Percentiles rank a stretch among this genome's conserved stretches.
These are phyloP conservation scores for Bovichtus variegatus DNA, from an alignment of 2,797 vertebrate genomes.

Conservation along the genomic window DNA sequence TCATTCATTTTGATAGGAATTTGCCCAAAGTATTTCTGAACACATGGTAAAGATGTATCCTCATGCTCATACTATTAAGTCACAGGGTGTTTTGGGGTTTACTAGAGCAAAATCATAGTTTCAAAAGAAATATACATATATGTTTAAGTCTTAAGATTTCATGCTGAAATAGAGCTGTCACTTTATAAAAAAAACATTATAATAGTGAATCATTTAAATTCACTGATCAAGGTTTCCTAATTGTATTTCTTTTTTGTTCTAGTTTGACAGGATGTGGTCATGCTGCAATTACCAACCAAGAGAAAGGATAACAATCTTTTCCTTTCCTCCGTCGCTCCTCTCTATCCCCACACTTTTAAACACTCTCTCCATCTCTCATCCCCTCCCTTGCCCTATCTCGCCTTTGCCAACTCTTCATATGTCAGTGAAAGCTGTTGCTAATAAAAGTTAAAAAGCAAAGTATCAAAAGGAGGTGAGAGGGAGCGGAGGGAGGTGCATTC, in stretches of 20 bases:
- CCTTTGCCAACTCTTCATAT: constrained; percentile 61
- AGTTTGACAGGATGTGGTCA: constrained; percentile 42
- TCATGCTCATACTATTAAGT: background rate
- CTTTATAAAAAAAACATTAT: background rate
- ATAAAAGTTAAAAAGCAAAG: constrained; percentile 83
- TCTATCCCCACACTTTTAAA: constrained; percentile 42
- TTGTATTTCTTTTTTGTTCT: constrained; percentile 20
- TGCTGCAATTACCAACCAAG: constrained; percentile 38
- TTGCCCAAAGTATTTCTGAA: constrained; percentile 13
- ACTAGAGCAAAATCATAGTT: background rate
- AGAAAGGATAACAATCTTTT: constrained; percentile 25
- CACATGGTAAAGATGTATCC: background rate
- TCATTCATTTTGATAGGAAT: constrained; percentile 21
- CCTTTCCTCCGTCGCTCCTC: constrained; percentile 16
- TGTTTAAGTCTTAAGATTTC: background rate
- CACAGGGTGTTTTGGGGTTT: background rate
- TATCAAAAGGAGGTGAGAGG: constrained; percentile 79
- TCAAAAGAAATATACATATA: background rate
- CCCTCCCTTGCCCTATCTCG: constrained; percentile 35
- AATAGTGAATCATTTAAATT: no score
- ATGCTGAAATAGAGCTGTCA: background rate
- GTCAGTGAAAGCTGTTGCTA: constrained; percentile 81
- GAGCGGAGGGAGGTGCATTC: constrained; percentile 77
- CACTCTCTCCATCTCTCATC: constrained; percentile 42
- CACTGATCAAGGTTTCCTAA: background rate